Conservation (phyloP, 2,888 invertebrate genomes). For the Drosophila hamatofila region DNA sequence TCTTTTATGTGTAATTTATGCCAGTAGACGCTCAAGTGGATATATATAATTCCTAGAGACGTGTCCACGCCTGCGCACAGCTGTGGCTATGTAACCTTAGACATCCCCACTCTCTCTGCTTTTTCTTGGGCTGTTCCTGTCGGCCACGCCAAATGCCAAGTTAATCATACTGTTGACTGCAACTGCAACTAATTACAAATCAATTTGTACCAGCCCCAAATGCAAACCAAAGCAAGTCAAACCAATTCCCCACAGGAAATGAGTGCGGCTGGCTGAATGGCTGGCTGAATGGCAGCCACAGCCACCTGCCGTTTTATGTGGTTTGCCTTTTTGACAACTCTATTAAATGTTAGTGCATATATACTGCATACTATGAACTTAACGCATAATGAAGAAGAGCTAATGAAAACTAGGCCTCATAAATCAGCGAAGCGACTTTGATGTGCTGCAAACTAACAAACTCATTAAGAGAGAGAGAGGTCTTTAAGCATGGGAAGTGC, state of each 20-base stretch:
- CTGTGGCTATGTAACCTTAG: slow-evolving; percentile 57
- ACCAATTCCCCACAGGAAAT: slow-evolving; percentile 67
- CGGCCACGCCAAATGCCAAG: slow-evolving; percentile 53
- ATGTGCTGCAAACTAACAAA: slow-evolving; percentile 34
- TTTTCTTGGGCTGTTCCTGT: slow-evolving; percentile 23
- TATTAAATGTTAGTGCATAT: slow-evolving; percentile 36
- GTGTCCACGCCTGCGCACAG: slow-evolving; percentile 69
- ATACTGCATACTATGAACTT: slow-evolving; percentile 5
- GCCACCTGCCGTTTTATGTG: slow-evolving; percentile 49
- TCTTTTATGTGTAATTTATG: slow-evolving; percentile 62
- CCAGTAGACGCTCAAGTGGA: slow-evolving; percentile 62
- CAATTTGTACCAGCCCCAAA: slow-evolving; percentile 80
- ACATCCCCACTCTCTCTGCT: slow-evolving; percentile 3
- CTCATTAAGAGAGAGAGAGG: slow-evolving; percentile 40
- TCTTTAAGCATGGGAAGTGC: slow-evolving; percentile 26
- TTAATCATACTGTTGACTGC: slow-evolving; percentile 76
- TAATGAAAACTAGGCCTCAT: slow-evolving; percentile 27
- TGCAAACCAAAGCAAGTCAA: slow-evolving; percentile 14
- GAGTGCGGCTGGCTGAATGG: too few species aligned
- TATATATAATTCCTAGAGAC: slow-evolving; percentile 40
- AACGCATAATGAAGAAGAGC: slow-evolving; percentile 20
- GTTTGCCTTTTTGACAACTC: slow-evolving; percentile 52
- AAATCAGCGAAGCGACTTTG: slow-evolving; percentile 46
- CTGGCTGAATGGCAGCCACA: slow-evolving; percentile 10
- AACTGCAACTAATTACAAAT: slow-evolving; percentile 84